Percentiles rank a stretch among this genome's conserved stretches.
Conservation (phyloP, 1,140 invertebrate species). For the Drosophila malerkotliana region DNA sequence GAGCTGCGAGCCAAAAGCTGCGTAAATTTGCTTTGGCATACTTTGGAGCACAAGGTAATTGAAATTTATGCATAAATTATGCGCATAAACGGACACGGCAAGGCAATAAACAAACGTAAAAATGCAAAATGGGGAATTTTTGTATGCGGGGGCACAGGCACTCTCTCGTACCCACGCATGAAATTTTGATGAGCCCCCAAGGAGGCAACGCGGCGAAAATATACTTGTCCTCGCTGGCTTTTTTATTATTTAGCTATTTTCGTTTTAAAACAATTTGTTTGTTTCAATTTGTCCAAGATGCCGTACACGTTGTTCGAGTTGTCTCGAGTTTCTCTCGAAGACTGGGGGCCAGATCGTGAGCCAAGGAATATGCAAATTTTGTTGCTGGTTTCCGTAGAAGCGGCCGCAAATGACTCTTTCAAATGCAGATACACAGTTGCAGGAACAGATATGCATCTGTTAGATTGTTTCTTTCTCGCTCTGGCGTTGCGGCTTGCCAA, state of each 20-base stretch:
- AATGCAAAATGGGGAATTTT: constrained; percentile 43
- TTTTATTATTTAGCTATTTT: constrained; percentile 72
- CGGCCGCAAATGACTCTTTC: constrained; percentile 27
- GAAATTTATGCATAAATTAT: constrained; percentile 82
- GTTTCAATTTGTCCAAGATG: constrained; percentile 5
- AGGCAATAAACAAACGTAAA: constrained; percentile 75
- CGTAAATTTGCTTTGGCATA: constrained; percentile 46
- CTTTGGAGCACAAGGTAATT: constrained; percentile 63
- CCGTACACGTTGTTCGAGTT: background rate
- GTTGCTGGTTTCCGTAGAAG: constrained; percentile 16
- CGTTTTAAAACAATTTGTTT: constrained; percentile 32
- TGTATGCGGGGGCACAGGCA: constrained; percentile 2
- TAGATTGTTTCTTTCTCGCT: constrained; percentile 26
- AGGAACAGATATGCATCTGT: constrained; percentile 34
- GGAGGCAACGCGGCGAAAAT: constrained; percentile 14
- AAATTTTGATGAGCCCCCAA: constrained; percentile 68
- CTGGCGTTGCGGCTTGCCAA: constrained; percentile 29
- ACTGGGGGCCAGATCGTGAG: constrained; percentile 4
- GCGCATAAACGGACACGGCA: constrained; percentile 75
- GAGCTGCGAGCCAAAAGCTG: constrained; percentile 39
- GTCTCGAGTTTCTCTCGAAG: background rate
- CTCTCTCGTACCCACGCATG: constrained; percentile 55
- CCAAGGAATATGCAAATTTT: constrained; percentile 57
- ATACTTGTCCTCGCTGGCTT: constrained; percentile 18
- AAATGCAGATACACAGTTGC: constrained; percentile 20